Evolutionary conservation across 2,888 invertebrate species (phyloP).

Genomic region (Acanthosepion esculentum): DNA sequence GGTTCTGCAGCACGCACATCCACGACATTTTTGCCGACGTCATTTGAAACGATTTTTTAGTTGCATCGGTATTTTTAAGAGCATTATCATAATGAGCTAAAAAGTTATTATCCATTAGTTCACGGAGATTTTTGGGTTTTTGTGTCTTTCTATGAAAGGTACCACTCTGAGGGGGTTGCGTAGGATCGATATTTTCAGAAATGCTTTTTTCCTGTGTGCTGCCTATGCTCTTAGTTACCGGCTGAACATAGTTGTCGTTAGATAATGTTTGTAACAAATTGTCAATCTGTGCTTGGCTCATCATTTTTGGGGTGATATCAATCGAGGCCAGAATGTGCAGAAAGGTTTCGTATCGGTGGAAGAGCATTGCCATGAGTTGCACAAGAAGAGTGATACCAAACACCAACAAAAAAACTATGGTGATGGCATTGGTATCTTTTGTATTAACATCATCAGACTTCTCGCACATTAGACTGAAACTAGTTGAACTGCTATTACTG

Average conservation of each 20-base stretch:
- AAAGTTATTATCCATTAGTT: neutral
- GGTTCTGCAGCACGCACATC: neutral
- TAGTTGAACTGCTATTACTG: slow-evolving; percentile 48
- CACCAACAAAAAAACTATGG: slow-evolving; percentile 61
- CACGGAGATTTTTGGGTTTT: neutral
- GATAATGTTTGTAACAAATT: neutral
- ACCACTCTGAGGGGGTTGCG: neutral
- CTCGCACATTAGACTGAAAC: slow-evolving; percentile 51
- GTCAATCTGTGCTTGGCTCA: neutral
- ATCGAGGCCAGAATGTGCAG: slow-evolving; percentile 97
- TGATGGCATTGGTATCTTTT: slow-evolving; percentile 60
- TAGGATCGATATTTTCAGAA: neutral
- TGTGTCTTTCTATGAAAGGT: neutral
- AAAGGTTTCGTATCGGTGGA: slow-evolving; percentile 97
- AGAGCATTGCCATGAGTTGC: slow-evolving; percentile 89
- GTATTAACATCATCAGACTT: slow-evolving; percentile 41
- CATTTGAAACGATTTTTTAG: neutral
- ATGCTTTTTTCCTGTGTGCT: neutral
- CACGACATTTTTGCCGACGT: neutral
- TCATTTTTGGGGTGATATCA: slow-evolving; percentile 52
- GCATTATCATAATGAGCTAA: neutral
- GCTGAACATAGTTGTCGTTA: neutral
- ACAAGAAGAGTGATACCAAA: slow-evolving; percentile 62
- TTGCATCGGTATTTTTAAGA: neutral
- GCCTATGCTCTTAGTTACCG: neutral